These are phyloP conservation scores for Epirrita christyi DNA, from an alignment of 2,888 invertebrate genomes.

Conservation along the genomic window DNA sequence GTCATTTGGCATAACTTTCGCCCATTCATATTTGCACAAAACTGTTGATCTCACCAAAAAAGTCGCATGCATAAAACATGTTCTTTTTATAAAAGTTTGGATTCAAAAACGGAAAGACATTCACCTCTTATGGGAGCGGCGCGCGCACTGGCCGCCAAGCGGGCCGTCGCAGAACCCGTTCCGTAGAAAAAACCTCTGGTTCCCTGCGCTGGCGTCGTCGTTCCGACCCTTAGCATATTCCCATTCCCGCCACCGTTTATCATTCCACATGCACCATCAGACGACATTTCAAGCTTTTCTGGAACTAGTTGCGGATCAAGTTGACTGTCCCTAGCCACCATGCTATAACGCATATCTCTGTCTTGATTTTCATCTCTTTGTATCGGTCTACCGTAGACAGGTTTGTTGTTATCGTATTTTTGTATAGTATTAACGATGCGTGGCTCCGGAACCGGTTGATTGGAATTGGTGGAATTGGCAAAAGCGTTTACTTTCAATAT, in stretches of 20 bases:
- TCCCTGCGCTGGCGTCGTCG: slow-evolving; percentile 69
- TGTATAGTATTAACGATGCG: slow-evolving; percentile 66
- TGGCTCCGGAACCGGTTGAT: slow-evolving; percentile 57
- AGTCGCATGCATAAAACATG: slow-evolving; percentile 30
- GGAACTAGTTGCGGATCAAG: slow-evolving; percentile 75
- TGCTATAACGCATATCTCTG: slow-evolving; percentile 4
- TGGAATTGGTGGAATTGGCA: slow-evolving; percentile 50
- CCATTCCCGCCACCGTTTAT: slow-evolving; percentile 72
- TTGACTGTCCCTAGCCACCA: slow-evolving; percentile 54
- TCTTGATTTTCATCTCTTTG: slow-evolving; percentile 54
- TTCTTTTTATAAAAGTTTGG: slow-evolving; percentile 47
- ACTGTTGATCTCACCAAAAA: slow-evolving; percentile 41
- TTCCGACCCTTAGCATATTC: slow-evolving; percentile 77
- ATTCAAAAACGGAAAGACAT: slow-evolving; percentile 69
- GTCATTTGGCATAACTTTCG: slow-evolving; percentile 65
- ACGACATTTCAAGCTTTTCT: slow-evolving; percentile 72
- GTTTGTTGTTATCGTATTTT: slow-evolving; percentile 60
- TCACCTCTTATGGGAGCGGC: slow-evolving; percentile 77
- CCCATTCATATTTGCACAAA: slow-evolving; percentile 55
- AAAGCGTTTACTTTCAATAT: slow-evolving; percentile 79
- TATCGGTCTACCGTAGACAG: slow-evolving; percentile 66
- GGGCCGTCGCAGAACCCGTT: slow-evolving; percentile 81
- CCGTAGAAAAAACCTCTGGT: slow-evolving; percentile 85
- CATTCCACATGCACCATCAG: slow-evolving; percentile 58
- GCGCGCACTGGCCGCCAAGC: slow-evolving; percentile 86